Conservation (phyloP, 2,113 vertebrate species). For the Perca fluviatilis region DNA sequence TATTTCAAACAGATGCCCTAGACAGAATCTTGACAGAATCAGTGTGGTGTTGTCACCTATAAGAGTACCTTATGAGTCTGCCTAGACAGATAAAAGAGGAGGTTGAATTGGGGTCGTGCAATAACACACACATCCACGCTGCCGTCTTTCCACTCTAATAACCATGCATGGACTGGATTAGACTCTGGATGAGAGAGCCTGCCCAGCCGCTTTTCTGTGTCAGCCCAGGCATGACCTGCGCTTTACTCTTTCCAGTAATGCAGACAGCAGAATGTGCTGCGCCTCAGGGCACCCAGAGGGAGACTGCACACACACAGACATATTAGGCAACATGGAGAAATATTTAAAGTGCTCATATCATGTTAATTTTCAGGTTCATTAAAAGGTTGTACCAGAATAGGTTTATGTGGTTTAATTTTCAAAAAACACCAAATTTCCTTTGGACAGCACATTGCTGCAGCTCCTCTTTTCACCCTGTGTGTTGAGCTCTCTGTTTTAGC, state of each 20-base stretch:
- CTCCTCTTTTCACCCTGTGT: no score
- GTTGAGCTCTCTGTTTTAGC: no score
- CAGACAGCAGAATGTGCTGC: constrained; percentile 60
- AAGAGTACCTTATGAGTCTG: constrained; percentile 54
- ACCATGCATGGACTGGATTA: constrained; percentile 65
- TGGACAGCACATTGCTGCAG: no score
- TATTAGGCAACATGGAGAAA: constrained; percentile 13
- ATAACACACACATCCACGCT: constrained; percentile 53
- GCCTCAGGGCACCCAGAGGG: constrained; percentile 55
- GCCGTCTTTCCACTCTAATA: constrained; percentile 77
- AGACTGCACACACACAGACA: constrained; percentile 14
- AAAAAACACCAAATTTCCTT: no score
- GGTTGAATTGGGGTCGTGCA: constrained; percentile 40
- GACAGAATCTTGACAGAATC: constrained; percentile 36
- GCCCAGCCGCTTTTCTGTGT: constrained; percentile 65
- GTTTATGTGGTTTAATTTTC: no score
- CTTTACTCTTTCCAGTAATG: constrained; percentile 70
- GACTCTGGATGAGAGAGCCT: constrained; percentile 47
- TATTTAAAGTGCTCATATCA: constrained; percentile 9
- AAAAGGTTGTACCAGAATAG: no score
- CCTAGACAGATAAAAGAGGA: constrained; percentile 50
- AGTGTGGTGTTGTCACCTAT: constrained; percentile 38
- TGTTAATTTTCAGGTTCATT: no score
- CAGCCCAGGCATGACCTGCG: constrained; percentile 67
- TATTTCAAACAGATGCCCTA: constrained; percentile 33